Percentiles rank a stretch among this genome's conserved stretches.
phyloP scores from a whole-genome alignment of 2,888 invertebrate genomes.

The Elegia similella region DNA sequence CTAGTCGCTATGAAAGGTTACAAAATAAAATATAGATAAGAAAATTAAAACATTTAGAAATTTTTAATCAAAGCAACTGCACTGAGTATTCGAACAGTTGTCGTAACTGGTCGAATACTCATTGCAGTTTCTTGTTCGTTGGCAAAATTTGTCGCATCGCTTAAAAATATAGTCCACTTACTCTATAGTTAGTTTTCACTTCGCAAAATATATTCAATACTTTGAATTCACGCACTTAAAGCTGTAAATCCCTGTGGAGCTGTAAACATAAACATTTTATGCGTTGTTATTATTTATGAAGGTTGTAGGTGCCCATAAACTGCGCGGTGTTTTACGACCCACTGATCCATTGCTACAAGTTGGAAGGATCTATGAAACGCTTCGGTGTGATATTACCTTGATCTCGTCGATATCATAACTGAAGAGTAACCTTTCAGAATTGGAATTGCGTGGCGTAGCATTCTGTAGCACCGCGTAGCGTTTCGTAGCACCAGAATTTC shows the following conservation, averaged over 20 bases:
- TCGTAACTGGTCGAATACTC: too few species aligned
- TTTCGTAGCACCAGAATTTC: background rate
- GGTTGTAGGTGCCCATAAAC: conserved; percentile 6
- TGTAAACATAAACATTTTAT: conserved; percentile 6
- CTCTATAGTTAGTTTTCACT: background rate
- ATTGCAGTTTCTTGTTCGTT: too few species aligned
- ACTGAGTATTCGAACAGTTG: too few species aligned
- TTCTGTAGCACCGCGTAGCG: background rate
- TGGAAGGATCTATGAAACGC: background rate
- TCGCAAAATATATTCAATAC: background rate
- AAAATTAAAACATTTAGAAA: too few species aligned
- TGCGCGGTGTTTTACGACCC: conserved; percentile 5
- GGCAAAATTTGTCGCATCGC: too few species aligned
- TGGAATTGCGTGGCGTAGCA: background rate
- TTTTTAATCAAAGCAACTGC: too few species aligned
- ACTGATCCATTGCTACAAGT: conserved; percentile 9
- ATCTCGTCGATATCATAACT: background rate
- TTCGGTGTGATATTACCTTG: background rate
- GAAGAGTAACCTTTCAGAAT: too few species aligned
- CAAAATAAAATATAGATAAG: too few species aligned
- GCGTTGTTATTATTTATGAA: conserved; percentile 8
- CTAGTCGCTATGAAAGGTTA: background rate
- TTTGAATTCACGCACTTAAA: conserved; percentile 3
- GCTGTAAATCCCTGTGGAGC: background rate
- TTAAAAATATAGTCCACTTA: too few species aligned